Base-by-base conservation (phyloP, 2,113 vertebrate species). In the Atractosteus spatula region DNA sequence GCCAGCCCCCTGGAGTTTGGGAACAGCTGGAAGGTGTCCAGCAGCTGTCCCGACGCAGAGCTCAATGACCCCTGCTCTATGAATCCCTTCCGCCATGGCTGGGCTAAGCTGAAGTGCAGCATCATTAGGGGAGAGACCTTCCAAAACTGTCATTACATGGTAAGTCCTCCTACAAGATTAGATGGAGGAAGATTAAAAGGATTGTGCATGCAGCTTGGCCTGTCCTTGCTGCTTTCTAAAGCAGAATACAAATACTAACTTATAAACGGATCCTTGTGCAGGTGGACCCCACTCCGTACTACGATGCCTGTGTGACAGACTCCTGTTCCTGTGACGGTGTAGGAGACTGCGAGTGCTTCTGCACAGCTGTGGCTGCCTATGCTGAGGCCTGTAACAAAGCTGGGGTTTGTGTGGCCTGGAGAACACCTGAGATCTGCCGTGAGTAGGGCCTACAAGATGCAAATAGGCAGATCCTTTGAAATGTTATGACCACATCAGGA, bases 1-100 rank as follows among this genome's bases (percentile, higher is more conserved):
- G 81, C 66, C 41, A 91, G 69, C 17, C 29, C 76, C n/a, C 65
- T 95, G 76, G 87, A 90, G 71, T 98, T 99, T 79, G 96, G 92
- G 64, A 97, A 99, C 89, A 97, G 94, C 83, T 99, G 97, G 97
- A 98, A 96, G 84, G 86, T 85, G 7, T 78, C 80, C 59, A 45
- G 89, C 54, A 62, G 0, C 4, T 99, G 96, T 47, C 88, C 91
- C 0, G 93, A 97, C 73, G 29, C 90, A 84, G 45, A 14, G n/a
- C 13, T 0, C 55, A 59, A 91, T 29, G 29, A 29, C 8, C 92
- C 94, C 0, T 96, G 94, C 73, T 51, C 41, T 41, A 0, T 55
- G 68, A 93, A 86, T 3, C 93, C 89, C 0, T 89, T 91, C 73
- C 92, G 97, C 41, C 85, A 82, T 4, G 81, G 87, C 67, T 99